Evolutionary conservation across 2,888 invertebrate genomes (phyloP), one percentile per base, ranked within the genome.

Genomic region (Eupithecia abbreviata): DNA sequence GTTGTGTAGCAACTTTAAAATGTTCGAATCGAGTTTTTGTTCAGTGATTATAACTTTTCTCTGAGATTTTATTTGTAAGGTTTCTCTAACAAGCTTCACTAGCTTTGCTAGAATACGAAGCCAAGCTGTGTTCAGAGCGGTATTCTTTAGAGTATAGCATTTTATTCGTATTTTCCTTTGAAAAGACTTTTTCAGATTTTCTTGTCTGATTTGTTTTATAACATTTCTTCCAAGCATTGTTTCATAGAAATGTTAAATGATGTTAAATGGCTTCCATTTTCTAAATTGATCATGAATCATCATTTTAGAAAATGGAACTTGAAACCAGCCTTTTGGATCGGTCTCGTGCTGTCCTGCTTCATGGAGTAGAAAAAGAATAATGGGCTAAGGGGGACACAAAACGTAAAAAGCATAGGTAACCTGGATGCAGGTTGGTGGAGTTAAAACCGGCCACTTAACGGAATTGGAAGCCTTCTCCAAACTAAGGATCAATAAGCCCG

Each of bases 1-100:
- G 18, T 12, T 62, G 10, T 18, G 30, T 62, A 12, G 4, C 18
- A 62, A 62, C 62, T 62, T 62, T 62, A 62, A 62, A 66, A 66
- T 76, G 15, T 30, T 41, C 2, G 42, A 51, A 42, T 55, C 18
- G 18, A 69, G 49, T 43, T 68, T 45, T 15, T 43, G 51, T 67
- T 73, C 49, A 67, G 51, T 71, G 43, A 67, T 42, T 67, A 43
- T 67, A 67, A 67, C 43, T 67, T 67, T 68, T 68, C 7, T 10
- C 10, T 6, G 42, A 12, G 4, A 43, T 45, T 68, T 45, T 71
- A 71, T 55, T 71, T 58, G n/a, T 43, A 43, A 43, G 42, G n/a
- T 42, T 42, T 58, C 42, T 55, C 71, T 58, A 58, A 71, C 55
- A 71, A 71, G 58, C 58, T 58, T n/a, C 12, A 66, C 66, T 42